Evolutionary conservation across 2,888 invertebrate species (phyloP).

Genomic region (Tetheella fluctuosa): DNA sequence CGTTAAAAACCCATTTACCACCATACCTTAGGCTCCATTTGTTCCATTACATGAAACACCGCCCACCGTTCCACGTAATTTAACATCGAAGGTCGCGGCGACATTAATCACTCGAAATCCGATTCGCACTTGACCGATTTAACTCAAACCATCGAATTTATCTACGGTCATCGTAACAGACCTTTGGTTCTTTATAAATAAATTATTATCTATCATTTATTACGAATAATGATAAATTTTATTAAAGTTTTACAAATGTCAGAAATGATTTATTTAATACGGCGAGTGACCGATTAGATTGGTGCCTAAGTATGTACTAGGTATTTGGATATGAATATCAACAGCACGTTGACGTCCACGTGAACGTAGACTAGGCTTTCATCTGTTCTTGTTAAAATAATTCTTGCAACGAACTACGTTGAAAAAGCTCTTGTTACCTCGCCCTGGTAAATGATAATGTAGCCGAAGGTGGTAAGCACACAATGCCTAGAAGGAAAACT

Average conservation of each 20-base stretch:
- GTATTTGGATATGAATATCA: neutral
- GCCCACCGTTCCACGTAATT: neutral
- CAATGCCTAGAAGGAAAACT: too few relatives aligned
- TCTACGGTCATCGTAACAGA: constrained; percentile 9
- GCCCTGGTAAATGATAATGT: too few relatives aligned
- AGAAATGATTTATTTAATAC: neutral
- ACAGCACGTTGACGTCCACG: too few relatives aligned
- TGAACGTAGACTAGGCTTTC: too few relatives aligned
- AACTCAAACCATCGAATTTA: constrained; percentile 1
- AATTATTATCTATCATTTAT: neutral
- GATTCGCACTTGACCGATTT: constrained; percentile 14
- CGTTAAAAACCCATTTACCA: neutral
- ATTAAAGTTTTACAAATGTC: neutral
- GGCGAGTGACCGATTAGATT: constrained; percentile 3
- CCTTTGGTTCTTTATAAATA: neutral
- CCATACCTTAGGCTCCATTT: neutral
- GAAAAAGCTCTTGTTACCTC: too few relatives aligned
- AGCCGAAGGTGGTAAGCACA: too few relatives aligned
- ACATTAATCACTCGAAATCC: neutral
- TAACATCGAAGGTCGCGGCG: neutral
- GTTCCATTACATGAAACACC: constrained; percentile 4
- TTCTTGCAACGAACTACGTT: too few relatives aligned
- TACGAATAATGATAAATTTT: neutral
- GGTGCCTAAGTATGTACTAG: neutral
- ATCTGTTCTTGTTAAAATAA: too few relatives aligned